These are phyloP conservation scores for Danaus plexippus DNA, from an alignment of 1,140 invertebrate genomes.

Conservation along the genomic window DNA sequence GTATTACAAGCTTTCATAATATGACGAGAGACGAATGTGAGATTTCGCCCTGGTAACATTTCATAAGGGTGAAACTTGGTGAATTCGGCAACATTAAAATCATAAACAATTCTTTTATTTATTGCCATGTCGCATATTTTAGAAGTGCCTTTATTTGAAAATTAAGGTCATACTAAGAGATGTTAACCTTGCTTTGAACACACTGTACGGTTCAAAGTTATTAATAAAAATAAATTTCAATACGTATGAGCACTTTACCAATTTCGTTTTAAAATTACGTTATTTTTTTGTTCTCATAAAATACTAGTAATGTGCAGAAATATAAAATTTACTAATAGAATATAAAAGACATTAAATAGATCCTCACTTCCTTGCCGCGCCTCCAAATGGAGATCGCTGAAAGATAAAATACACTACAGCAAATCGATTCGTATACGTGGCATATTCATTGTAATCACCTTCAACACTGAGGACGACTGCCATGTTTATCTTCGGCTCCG, in stretches of 20 bases:
- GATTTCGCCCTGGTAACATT: slow-evolving; percentile 30
- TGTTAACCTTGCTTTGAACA: neutral
- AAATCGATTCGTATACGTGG: neutral
- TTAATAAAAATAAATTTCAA: no score
- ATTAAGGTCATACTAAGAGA: neutral
- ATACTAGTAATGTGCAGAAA: no score
- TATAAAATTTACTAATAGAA: no score
- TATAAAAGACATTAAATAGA: no score
- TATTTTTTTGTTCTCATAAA: no score
- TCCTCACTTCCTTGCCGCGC: no score
- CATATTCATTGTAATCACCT: slow-evolving; percentile 72
- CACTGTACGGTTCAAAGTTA: no score
- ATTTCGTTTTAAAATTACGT: no score
- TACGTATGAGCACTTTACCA: no score
- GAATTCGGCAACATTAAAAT: slow-evolving; percentile 9
- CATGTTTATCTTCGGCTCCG: slow-evolving; percentile 89
- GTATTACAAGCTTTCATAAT: slow-evolving; percentile 41
- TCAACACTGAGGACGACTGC: slow-evolving; percentile 83
- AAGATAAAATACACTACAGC: neutral
- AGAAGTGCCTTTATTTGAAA: neutral
- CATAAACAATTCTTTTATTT: slow-evolving; percentile 12
- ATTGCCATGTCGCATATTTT: slow-evolving; percentile 2
- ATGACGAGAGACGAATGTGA: slow-evolving; percentile 45
- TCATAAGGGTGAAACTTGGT: slow-evolving; percentile 8
- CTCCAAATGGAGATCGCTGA: no score